Base-by-base conservation (phyloP, 2,797 vertebrate genomes). In the Pygocentrus nattereri region DNA sequence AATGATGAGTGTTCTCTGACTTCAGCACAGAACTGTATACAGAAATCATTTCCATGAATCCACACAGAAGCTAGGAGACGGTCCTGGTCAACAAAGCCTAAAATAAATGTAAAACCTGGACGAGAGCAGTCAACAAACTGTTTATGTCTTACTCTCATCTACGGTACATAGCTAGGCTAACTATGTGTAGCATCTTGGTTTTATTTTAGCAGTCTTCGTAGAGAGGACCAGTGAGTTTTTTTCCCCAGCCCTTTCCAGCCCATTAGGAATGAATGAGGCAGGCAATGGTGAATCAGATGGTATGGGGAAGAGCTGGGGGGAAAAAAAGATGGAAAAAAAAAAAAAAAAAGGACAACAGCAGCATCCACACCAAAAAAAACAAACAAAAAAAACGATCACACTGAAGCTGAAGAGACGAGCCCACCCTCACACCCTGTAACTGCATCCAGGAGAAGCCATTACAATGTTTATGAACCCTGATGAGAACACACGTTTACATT, bases 201-300 rank as follows among this genome's bases (percentile, higher is more conserved):
- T 91, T 91, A 91, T 91, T 92, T 92, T 82, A 87, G 84, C 80
- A 89, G 84, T 84, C 82, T 89, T 82, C 64, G 13, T 74, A 49
- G 69, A 82, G 69, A 67, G 21, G 78, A 77, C 76, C 75, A 59
- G 56, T 56, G 74, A 85, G 87, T 84, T 78, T 85, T 86, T 88
- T 88, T 76, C 82, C 79, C 64, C 81, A 75, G 81, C 79, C 86
- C 87, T 91, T 91, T 91, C 87, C 88, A 89, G 89, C 88, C 92
- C 91, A 93, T 93, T 91, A 93, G 86, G 82, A 87, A 79, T 79
- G 88, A 85, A 86, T 88, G 83, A 90, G 90, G 86, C 90, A 88
- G 62, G 50, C 84, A 88, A 88, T 79, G 78, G 81, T 68, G 82
- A 87, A 88, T 84, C 83, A 76, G 81, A 81, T 82, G 81, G 6